Evolutionary conservation across 1,140 invertebrate genomes (phyloP).

Genomic region (Papilio dardanus): DNA sequence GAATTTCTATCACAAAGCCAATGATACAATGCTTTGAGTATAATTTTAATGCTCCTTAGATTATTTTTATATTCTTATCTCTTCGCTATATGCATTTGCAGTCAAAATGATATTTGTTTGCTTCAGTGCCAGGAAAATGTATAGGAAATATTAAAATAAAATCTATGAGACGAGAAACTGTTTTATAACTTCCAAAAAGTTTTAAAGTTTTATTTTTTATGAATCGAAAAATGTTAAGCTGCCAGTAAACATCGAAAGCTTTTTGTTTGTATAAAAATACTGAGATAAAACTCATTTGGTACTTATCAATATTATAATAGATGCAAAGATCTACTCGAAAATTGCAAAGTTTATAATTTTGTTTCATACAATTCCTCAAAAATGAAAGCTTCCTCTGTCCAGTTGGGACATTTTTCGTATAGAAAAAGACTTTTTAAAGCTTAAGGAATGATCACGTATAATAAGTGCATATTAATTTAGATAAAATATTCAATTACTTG

Average conservation of each 20-base stretch:
- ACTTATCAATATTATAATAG: no score
- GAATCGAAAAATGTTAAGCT: not conserved
- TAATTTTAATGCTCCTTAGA: not conserved
- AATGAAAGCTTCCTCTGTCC: not conserved
- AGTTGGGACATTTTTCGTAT: no score
- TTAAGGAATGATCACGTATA: not conserved
- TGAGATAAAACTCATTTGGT: no score
- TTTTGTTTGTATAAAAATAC: no score
- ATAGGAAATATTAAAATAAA: conserved; percentile 31
- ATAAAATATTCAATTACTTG: conserved; percentile 30
- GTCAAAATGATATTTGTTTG: conserved; percentile 11
- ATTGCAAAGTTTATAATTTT: not conserved
- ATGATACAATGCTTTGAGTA: no score
- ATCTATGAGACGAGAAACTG: conserved; percentile 24
- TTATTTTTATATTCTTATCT: not conserved
- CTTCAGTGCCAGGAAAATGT: conserved; percentile 28
- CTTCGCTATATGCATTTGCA: not conserved
- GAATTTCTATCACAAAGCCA: no score
- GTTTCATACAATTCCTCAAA: not conserved
- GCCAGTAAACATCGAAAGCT: not conserved
- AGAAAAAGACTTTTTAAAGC: not conserved
- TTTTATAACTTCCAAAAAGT: conserved; percentile 13
- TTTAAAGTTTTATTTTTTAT: not conserved
- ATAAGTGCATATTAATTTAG: conserved; percentile 31
- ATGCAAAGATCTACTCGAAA: no score